These are phyloP conservation scores for Ataeniobius toweri DNA, from an alignment of 2,797 vertebrate species.

Conservation along the genomic window DNA sequence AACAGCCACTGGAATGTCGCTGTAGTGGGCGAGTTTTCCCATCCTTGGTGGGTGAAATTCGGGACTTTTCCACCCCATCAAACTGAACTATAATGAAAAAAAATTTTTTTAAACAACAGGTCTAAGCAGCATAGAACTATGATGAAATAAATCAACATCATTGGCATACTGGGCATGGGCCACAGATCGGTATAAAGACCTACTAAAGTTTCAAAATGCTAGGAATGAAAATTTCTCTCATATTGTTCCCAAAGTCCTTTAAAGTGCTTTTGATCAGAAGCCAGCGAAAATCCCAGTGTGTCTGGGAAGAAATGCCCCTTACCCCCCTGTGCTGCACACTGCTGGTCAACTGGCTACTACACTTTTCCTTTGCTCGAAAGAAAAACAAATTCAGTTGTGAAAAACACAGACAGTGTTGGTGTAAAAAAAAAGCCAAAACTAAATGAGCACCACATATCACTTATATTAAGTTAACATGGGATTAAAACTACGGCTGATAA, in stretches of 20 bases:
- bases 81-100: slow-evolving; percentile 84
- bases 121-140: not conserved
- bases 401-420: not conserved
- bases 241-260: not conserved
- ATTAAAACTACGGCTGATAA: not conserved
- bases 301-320: not conserved
- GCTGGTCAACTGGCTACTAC: not conserved
- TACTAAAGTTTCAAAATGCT: not conserved
- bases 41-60: slow-evolving; percentile 89
- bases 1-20: slow-evolving; percentile 86
- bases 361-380: no score
- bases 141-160: not conserved
- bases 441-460: no score
- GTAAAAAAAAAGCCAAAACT: no score
- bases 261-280: not conserved
- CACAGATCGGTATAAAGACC: not conserved
- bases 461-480: no score
- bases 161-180: not conserved
- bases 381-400: not conserved
- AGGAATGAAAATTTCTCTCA: not conserved
- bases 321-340: not conserved
- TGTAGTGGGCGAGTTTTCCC: slow-evolving; percentile 86
- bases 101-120: not conserved
- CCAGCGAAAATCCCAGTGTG: not conserved
- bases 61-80: slow-evolving; percentile 86